phyloP scores from a whole-genome alignment of 2,888 invertebrate species.

The Sialis lutaria region DNA sequence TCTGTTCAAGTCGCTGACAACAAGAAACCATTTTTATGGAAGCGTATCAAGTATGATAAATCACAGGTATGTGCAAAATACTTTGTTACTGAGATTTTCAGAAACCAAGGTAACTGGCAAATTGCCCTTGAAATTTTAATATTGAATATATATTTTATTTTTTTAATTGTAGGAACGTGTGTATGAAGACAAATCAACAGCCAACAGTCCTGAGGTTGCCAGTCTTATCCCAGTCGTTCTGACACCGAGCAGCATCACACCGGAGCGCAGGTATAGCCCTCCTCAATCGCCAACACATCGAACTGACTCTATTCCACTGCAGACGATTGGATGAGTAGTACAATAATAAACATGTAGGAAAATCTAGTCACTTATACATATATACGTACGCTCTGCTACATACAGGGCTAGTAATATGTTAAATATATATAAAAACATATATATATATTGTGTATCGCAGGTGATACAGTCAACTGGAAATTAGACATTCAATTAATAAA shows the following conservation, averaged over 20 bases:
- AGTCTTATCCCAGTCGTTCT: slow-evolving; percentile 45
- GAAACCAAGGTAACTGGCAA: too few relatives aligned
- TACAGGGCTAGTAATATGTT: too few relatives aligned
- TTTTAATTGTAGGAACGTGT: slow-evolving; percentile 35
- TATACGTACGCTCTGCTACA: too few relatives aligned
- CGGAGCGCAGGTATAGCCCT: slow-evolving; percentile 32
- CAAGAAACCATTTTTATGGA: slow-evolving; percentile 46
- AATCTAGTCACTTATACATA: neutral
- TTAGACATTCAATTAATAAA: too few relatives aligned
- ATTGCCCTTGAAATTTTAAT: neutral
- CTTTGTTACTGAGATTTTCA: too few relatives aligned
- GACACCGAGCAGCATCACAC: slow-evolving; percentile 34
- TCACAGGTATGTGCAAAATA: slow-evolving; percentile 36
- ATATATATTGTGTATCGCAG: too few relatives aligned
- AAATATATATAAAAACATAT: too few relatives aligned
- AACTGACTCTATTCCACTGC: slow-evolving; percentile 35
- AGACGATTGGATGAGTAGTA: slow-evolving; percentile 26
- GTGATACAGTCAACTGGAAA: too few relatives aligned
- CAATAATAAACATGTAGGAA: neutral
- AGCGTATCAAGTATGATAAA: slow-evolving; percentile 63
- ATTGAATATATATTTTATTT: too few relatives aligned
- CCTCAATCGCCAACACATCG: slow-evolving; percentile 35
- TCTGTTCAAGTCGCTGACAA: slow-evolving; percentile 19
- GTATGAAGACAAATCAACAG: slow-evolving; percentile 26
- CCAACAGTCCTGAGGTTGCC: slow-evolving; percentile 48